Base-by-base conservation (phyloP, 2,113 vertebrate genomes). In the Cairina moschata region DNA sequence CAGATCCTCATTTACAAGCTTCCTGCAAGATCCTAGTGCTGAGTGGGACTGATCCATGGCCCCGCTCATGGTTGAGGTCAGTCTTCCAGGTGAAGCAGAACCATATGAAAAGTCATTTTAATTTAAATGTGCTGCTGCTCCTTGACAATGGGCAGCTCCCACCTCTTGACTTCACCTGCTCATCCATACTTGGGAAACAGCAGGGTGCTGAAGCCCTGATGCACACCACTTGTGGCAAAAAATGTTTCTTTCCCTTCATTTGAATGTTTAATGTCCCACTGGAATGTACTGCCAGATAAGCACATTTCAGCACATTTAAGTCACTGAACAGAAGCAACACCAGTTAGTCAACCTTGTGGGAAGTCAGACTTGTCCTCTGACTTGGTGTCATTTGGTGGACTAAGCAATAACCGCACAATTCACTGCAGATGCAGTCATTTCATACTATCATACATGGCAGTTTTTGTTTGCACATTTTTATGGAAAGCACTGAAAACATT, bases 161-260 rank as follows among this genome's bases (percentile, higher is more conserved):
- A 9, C 23, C 60, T 63, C 42, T 91, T 50, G 54, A 1, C 25
- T 77, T 50, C 48, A 36, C 28, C 54, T 36, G 14, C 28, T 88
- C 50, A 59, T 55, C 18, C 17, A 17, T 63, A 13, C 36, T 55
- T 0, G 1, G 38, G 71, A 67, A 46, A 42, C 13, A 58, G 23
- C 28, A 55, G 56, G 60, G n/a, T 78, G 6, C 14, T 0, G 2
- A 56, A 36, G 23, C 56, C 71, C 36, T 31, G 21, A 67, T 7
- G 18, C 21, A 68, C 20, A 66, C 1, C 14, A 29, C 8, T 20
- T 66, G 12, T 65, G 32, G 3, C 42, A 89, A 83, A 85, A 83
- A 2, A 0, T 2, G 2, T 13, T 60, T 72, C 23, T 65, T 85
- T 56, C 25, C 8, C 42, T 55, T 54, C 3, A 2, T 69, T 18